Conservation (phyloP, 1,140 invertebrate species). For the Zaprionus kolodkinae region DNA sequence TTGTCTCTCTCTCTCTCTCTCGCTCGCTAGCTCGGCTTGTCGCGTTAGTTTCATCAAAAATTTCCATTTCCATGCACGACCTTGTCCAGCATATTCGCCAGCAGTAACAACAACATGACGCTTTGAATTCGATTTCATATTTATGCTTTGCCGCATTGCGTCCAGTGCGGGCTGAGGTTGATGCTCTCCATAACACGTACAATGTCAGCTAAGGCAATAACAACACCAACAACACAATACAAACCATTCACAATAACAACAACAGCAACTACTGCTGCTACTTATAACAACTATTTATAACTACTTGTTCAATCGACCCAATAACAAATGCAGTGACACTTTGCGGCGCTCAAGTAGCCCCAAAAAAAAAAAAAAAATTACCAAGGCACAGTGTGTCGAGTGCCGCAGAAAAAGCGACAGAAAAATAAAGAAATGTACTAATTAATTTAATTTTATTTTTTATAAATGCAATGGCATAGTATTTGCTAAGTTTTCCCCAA, state of each 20-base stretch:
- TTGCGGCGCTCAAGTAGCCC: conserved; percentile 9
- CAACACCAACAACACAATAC: neutral
- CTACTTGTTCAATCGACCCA: conserved; percentile 17
- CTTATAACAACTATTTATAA: conserved; percentile 39
- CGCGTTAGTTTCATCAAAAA: conserved; percentile 16
- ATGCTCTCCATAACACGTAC: conserved; percentile 39
- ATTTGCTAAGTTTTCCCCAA: no score
- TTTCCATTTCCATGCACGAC: conserved; percentile 43
- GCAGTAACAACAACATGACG: conserved; percentile 5
- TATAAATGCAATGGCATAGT: no score
- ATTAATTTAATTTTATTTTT: neutral
- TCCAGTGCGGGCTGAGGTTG: conserved; percentile 28
- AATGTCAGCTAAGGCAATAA: conserved; percentile 3
- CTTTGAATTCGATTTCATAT: conserved; percentile 33
- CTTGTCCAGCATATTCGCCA: conserved; percentile 58
- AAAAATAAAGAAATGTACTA: neutral
- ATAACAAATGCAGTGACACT: conserved; percentile 18
- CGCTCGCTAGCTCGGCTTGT: neutral
- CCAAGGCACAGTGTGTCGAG: conserved; percentile 24
- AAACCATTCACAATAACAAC: neutral
- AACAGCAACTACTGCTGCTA: neutral
- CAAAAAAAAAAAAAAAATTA: conserved; percentile 13
- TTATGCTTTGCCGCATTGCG: conserved; percentile 27
- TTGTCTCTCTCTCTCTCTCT: conserved; percentile 1
- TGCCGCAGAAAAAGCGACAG: neutral